These are phyloP conservation scores for Diadumene lineata DNA, from an alignment of 92 coral and sea anemone species.

Conservation along the genomic window DNA sequence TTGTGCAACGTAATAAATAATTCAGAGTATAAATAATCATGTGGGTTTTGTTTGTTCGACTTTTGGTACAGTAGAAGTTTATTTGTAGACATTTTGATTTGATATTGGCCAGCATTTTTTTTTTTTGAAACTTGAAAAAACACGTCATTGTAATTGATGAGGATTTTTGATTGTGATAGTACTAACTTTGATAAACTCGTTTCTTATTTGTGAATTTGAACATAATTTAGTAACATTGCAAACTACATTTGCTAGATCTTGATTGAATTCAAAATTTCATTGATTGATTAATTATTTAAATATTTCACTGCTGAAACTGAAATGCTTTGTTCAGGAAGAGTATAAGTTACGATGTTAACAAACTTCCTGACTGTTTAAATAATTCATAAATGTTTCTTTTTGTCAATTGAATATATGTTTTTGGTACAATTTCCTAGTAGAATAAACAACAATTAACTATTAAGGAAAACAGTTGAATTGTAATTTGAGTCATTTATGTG, in stretches of 20 bases:
- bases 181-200: not conserved
- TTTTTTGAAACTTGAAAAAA: constrained; percentile 5
- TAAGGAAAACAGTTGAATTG: not conserved
- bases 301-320: not conserved
- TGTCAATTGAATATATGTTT: not conserved
- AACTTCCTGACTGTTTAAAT: not conserved
- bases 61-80: not conserved
- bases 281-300: not conserved
- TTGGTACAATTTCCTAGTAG: not conserved
- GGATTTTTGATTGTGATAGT: not conserved
- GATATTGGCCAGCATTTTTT: not conserved
- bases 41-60: no score
- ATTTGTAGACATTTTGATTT: not conserved
- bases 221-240: not conserved
- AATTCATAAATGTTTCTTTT: not conserved
- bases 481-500: constrained; percentile 36
- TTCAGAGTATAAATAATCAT: not conserved
- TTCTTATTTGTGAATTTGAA: not conserved
- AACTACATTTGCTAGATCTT: not conserved
- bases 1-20: not conserved
- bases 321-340: not conserved
- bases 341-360: not conserved
- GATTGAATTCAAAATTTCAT: not conserved
- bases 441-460: constrained; percentile 1
- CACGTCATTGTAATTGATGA: constrained; percentile 7